phyloP scores from a whole-genome alignment of 2,888 invertebrate species.

The Helicoverpa assulta region DNA sequence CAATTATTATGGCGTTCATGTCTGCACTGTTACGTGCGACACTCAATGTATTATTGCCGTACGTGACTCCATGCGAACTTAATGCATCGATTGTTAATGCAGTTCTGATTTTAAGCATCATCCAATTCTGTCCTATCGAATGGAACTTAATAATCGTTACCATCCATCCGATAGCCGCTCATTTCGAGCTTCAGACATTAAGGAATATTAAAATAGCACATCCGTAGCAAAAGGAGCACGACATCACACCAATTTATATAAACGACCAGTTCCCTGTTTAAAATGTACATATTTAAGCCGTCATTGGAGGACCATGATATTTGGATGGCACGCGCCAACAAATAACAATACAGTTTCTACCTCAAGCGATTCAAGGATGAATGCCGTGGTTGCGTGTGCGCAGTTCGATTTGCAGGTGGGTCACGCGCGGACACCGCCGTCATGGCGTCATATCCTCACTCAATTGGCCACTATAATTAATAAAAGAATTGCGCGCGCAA shows the following conservation, averaged over 20 bases:
- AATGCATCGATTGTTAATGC: slow-evolving; percentile 12
- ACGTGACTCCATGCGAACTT: slow-evolving; percentile 8
- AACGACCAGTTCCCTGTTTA: slow-evolving; percentile 64
- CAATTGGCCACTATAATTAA: slow-evolving; percentile 88
- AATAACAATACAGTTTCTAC: slow-evolving; percentile 78
- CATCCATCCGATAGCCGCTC: slow-evolving; percentile 18
- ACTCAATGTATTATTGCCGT: slow-evolving; percentile 25
- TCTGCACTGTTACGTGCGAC: slow-evolving; percentile 19
- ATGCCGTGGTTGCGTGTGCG: slow-evolving; percentile 74
- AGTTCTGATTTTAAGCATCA: slow-evolving; percentile 1
- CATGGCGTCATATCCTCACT: slow-evolving; percentile 89
- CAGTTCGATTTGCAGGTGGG: slow-evolving; percentile 83
- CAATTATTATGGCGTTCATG: slow-evolving; percentile 22
- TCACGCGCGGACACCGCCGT: slow-evolving; percentile 83
- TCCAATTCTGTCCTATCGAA: slow-evolving; percentile 17
- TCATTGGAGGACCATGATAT: slow-evolving; percentile 58
- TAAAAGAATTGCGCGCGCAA: slow-evolving; percentile 87
- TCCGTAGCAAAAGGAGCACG: slow-evolving; percentile 47
- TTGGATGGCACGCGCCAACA: slow-evolving; percentile 70
- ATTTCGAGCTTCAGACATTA: slow-evolving; percentile 32
- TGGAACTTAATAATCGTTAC: slow-evolving; percentile 21
- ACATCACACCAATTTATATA: slow-evolving; percentile 58
- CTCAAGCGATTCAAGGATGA: slow-evolving; percentile 83
- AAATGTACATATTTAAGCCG: slow-evolving; percentile 68
- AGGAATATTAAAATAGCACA: slow-evolving; percentile 47